Evolutionary conservation across 2,113 vertebrate genomes (phyloP).

Genomic region (Carassius carassius): DNA sequence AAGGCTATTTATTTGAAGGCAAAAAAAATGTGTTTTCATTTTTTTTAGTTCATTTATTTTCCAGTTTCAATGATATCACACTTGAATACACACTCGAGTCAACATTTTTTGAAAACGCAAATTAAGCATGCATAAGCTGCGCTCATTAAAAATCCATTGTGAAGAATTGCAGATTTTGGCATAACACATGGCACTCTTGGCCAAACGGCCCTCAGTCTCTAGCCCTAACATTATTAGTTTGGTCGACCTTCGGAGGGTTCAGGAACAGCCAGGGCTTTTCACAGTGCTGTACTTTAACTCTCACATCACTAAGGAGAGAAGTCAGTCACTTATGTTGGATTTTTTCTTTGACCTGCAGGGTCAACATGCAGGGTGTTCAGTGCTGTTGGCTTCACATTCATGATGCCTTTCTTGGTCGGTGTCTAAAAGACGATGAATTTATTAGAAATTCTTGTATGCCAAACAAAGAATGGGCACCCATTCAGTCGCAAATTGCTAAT

Average conservation of each 20-base stretch:
- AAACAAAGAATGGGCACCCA: not conserved
- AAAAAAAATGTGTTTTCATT: too few relatives aligned
- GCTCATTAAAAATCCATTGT: conserved; percentile 56
- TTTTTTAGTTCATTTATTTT: too few relatives aligned
- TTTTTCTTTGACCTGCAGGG: conserved; percentile 28
- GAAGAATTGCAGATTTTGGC: conserved; percentile 51
- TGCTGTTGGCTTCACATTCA: conserved; percentile 16
- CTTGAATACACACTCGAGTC: too few relatives aligned
- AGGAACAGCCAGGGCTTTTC: conserved; percentile 39
- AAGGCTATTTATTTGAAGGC: too few relatives aligned
- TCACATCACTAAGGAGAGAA: conserved; percentile 33
- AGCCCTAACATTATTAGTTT: conserved; percentile 47
- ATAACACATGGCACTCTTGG: conserved; percentile 24
- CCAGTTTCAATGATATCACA: too few relatives aligned
- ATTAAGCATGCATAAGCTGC: conserved; percentile 48
- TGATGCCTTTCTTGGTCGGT: not conserved
- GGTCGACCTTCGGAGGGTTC: conserved; percentile 47
- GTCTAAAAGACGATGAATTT: not conserved
- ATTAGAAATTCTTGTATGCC: not conserved
- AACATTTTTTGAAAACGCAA: too few relatives aligned
- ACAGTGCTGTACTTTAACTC: not conserved
- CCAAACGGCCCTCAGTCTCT: conserved; percentile 54
- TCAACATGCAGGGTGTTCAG: not conserved
- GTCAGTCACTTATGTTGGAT: conserved; percentile 50
- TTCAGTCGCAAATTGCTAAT: not conserved